Percentiles rank a stretch among this genome's conserved stretches.
Conservation (phyloP, 2,113 vertebrate species). For the Lophius piscatorius region DNA sequence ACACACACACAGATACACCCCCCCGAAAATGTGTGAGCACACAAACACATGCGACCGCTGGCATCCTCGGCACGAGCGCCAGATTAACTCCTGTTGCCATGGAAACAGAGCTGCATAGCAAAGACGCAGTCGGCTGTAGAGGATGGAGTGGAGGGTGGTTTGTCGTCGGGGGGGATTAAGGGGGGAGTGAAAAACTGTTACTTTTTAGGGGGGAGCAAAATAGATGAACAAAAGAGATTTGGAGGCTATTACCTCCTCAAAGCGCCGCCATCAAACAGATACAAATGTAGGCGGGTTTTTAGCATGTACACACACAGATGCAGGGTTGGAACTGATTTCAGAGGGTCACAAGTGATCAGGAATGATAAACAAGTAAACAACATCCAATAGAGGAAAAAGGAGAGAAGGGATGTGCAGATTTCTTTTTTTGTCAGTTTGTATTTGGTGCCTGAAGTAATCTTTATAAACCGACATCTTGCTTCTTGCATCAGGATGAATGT, state of each 20-base stretch:
- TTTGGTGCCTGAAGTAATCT: too few species aligned
- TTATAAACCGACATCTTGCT: too few species aligned
- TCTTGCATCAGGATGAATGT: too few species aligned
- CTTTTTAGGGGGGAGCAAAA: conserved; percentile 37
- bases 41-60: conserved; percentile 25
- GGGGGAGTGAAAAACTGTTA: conserved; percentile 6
- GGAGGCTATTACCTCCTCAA: neutral
- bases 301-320: conserved; percentile 20
- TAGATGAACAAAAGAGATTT: conserved; percentile 32
- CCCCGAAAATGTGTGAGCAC: neutral
- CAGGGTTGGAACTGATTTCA: conserved; percentile 10
- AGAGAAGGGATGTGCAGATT: too few species aligned
- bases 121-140: conserved; percentile 30
- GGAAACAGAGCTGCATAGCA: conserved; percentile 73
- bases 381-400: conserved; percentile 3
- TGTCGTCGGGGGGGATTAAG: conserved; percentile 47
- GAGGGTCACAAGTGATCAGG: conserved; percentile 15
- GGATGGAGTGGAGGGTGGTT: neutral
- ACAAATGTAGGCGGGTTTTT: conserved; percentile 42
- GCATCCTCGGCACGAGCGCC: conserved; percentile 37
- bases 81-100: conserved; percentile 68
- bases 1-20: too few species aligned
- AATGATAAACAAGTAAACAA: conserved; percentile 23
- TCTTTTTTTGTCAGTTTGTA: too few species aligned
- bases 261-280: conserved; percentile 8